phyloP scores from a whole-genome alignment of 2,113 vertebrate genomes.

The Leuciscus idus region DNA sequence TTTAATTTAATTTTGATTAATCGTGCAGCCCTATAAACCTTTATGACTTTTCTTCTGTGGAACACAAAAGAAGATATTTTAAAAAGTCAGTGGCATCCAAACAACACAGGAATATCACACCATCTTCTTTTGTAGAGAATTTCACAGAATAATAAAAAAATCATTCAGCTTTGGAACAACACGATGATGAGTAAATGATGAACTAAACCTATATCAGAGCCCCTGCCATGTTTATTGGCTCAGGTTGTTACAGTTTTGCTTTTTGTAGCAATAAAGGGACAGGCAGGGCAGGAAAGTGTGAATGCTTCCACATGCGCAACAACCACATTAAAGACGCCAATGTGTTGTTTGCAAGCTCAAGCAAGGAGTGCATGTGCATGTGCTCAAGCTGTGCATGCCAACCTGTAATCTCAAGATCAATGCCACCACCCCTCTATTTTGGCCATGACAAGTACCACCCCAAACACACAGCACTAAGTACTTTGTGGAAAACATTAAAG shows the following conservation, averaged over 20 bases:
- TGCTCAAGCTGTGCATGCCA: constrained; percentile 54
- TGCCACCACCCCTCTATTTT: constrained; percentile 56
- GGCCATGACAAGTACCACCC: constrained; percentile 59
- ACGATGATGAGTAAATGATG: no score
- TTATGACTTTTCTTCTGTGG: not conserved
- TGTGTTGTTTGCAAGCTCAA: constrained; percentile 25
- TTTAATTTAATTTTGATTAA: not conserved
- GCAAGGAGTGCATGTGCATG: no score
- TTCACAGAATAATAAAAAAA: not conserved
- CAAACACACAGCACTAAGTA: constrained; percentile 56
- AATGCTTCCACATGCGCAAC: constrained; percentile 74
- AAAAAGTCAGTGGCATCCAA: not conserved
- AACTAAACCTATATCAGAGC: not conserved
- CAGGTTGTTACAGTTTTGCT: constrained; percentile 7
- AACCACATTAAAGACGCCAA: constrained; percentile 72
- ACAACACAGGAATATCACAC: not conserved
- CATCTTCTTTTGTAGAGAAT: not conserved
- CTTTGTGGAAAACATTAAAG: constrained; percentile 65
- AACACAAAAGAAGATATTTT: not conserved
- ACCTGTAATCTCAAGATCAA: constrained; percentile 70
- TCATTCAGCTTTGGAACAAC: not conserved
- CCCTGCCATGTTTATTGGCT: not conserved
- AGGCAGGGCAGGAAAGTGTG: constrained; percentile 64
- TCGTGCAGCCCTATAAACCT: not conserved
- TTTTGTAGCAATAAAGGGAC: constrained; percentile 47